Evolutionary conservation across 53 echinoderm and acorn worm species (phyloP).

Genomic region (Hippasteria phrygiana): DNA sequence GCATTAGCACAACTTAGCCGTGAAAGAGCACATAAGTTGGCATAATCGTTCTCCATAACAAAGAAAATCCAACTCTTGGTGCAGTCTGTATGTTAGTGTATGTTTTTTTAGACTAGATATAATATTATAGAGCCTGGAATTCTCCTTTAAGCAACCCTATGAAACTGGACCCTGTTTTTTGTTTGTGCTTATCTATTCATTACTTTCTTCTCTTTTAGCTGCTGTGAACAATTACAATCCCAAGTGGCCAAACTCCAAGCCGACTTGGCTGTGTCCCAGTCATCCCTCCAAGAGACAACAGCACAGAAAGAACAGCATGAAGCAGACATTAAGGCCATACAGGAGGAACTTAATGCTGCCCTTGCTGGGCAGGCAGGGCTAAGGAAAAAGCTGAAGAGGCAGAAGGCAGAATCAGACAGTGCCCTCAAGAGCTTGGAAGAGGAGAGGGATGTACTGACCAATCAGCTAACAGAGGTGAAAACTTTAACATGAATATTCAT

Average conservation of each 20-base stretch:
- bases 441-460: constrained; percentile 55
- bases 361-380: constrained; percentile 8
- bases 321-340: neutral
- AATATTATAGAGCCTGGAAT: too few relatives aligned
- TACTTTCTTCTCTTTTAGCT: constrained; percentile 1
- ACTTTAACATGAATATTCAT: constrained; percentile 32
- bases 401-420: constrained; percentile 29
- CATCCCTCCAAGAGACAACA: constrained; percentile 27
- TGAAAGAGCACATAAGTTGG: too few relatives aligned
- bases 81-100: too few relatives aligned
- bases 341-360: constrained; percentile 29
- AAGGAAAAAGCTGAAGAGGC: constrained; percentile 28
- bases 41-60: too few relatives aligned
- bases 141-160: too few relatives aligned
- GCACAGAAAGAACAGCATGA: constrained; percentile 32
- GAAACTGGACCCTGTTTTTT: too few relatives aligned
- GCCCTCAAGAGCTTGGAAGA: constrained; percentile 35
- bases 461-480: constrained; percentile 53
- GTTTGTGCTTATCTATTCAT: too few relatives aligned
- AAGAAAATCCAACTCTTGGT: too few relatives aligned
- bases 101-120: too few relatives aligned
- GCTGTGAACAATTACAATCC: constrained; percentile 35
- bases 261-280: constrained; percentile 4
- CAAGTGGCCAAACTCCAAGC: constrained; percentile 5
- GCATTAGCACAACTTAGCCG: too few relatives aligned